Evolutionary conservation across 2,113 vertebrate genomes (phyloP), one percentile per base, ranked within the genome.

Genomic region (Bubo blakistoni): DNA sequence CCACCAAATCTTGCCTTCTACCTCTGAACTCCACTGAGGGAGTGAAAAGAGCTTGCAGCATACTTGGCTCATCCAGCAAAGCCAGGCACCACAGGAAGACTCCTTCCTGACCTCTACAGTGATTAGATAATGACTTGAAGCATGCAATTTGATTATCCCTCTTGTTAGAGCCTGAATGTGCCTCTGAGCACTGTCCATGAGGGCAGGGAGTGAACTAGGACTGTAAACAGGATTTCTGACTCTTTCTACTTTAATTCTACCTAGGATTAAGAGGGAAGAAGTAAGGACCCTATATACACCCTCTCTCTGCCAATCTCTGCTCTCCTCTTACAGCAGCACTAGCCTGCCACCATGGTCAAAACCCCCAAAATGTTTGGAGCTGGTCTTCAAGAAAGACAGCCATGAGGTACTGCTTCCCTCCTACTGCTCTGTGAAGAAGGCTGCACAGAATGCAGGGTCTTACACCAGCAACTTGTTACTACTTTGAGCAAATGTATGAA

Each of bases 81-180:
- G 36, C 0, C 1, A 87, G 29, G n/a, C 62, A 90, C 29, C 63
- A 72, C 19, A 65, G 86, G 51, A 65, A 81, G 36, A 78, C 32
- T 92, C 74, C 62, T 92, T 73, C 46, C 84, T 88, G 84, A 91
- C 74, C 93, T 85, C 94, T 74, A n/a, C 73, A 92, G 73, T 80
- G 26, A 3, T 66, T 52, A 82, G 78, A 71, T 71, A 86, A 88
- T 27, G 34, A 88, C 62, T 54, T 86, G 49, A 92, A 72, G 54
- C n/a, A 36, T 40, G 21, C 5, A 2, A 76, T 92, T 92, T 83
- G 58, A 85, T 91, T 81, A 87, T 34, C 30, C 32, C 59, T 85
- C 54, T 63, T 63, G 26, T 51, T 38, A 92, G 42, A 89, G 32
- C 18, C 38, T 6, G 3, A 80, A 58, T 34, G 52, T 44, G 21